Conservation (phyloP, 2,797 vertebrate genomes). For the Sebastes taczanowskii region DNA sequence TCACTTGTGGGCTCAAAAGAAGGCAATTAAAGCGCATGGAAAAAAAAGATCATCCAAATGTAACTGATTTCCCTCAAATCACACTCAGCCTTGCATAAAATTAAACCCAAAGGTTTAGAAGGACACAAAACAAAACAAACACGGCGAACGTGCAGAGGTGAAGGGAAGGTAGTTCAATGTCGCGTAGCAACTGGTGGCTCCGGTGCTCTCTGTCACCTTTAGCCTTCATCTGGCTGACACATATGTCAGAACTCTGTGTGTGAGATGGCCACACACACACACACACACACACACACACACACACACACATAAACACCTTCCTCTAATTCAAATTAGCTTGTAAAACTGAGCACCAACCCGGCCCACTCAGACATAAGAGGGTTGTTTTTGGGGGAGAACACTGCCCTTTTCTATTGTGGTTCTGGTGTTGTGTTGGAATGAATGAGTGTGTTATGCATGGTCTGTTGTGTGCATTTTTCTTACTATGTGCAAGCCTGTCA, state of each 20-base stretch:
- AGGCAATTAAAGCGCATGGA: slow-evolving; percentile 19
- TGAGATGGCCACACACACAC: not conserved
- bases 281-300: slow-evolving; percentile 1
- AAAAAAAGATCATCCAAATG: slow-evolving; percentile 9
- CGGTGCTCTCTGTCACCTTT: slow-evolving; percentile 57
- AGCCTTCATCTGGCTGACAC: slow-evolving; percentile 45
- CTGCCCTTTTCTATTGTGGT: slow-evolving; percentile 1
- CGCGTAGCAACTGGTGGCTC: slow-evolving; percentile 71
- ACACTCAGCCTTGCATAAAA: slow-evolving; percentile 28
- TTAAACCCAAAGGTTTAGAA: not conserved
- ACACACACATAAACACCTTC: not conserved
- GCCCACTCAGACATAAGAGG: not conserved
- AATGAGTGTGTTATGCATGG: not conserved
- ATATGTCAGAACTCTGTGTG: slow-evolving; percentile 8
- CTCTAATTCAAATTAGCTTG: slow-evolving; percentile 1
- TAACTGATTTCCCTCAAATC: slow-evolving; percentile 15
- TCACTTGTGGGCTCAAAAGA: slow-evolving; percentile 36
- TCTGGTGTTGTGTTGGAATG: slow-evolving; percentile 20
- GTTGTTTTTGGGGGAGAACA: slow-evolving; percentile 5
- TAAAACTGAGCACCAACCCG: slow-evolving; percentile 2
- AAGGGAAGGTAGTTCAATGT: slow-evolving; percentile 42
- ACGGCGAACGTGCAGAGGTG: not conserved
- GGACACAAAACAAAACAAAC: slow-evolving; percentile 22
- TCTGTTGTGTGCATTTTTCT: not conserved
- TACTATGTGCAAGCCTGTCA: not conserved